These are phyloP conservation scores for Hemiscyllium ocellatum DNA, from an alignment of 2,113 vertebrate genomes.

Conservation along the genomic window DNA sequence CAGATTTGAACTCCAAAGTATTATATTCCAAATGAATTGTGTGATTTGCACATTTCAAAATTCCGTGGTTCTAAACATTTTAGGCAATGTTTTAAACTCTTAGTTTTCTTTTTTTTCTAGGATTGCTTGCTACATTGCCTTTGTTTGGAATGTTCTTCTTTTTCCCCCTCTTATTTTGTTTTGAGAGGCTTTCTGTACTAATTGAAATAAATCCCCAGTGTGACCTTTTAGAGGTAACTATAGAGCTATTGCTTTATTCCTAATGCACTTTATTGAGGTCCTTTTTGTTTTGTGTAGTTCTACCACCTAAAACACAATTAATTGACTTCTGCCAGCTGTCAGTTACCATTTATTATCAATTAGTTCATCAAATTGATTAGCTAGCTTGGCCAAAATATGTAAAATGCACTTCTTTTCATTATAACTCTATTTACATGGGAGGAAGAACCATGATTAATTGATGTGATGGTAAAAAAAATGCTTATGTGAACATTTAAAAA, in stretches of 20 bases:
- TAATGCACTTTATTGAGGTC: neutral
- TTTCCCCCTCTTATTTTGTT: neutral
- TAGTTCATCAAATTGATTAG: conserved; percentile 74
- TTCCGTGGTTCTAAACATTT: neutral
- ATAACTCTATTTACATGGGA: conserved; percentile 64
- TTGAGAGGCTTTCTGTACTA: conserved; percentile 8
- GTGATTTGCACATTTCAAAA: neutral
- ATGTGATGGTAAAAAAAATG: conserved; percentile 56
- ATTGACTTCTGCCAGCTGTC: conserved; percentile 78
- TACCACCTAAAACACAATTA: conserved; percentile 75
- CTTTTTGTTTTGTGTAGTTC: conserved; percentile 56
- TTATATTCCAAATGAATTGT: neutral
- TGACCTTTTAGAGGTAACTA: conserved; percentile 17
- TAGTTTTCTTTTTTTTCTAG: neutral
- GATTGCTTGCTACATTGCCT: neutral
- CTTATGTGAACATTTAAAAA: conserved; percentile 13
- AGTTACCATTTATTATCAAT: conserved; percentile 79
- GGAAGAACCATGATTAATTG: conserved; percentile 14
- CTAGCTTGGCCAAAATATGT: conserved; percentile 64
- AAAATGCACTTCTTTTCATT: conserved; percentile 71
- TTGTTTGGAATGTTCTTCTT: conserved; percentile 10
- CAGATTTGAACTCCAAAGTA: conserved; percentile 26
- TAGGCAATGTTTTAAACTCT: neutral
- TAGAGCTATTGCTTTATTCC: conserved; percentile 13
- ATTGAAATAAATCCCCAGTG: conserved; percentile 19